Percentiles rank a stretch among this genome's conserved stretches.
phyloP scores from a whole-genome alignment of 2,113 vertebrate species.

The Struthio camelus region DNA sequence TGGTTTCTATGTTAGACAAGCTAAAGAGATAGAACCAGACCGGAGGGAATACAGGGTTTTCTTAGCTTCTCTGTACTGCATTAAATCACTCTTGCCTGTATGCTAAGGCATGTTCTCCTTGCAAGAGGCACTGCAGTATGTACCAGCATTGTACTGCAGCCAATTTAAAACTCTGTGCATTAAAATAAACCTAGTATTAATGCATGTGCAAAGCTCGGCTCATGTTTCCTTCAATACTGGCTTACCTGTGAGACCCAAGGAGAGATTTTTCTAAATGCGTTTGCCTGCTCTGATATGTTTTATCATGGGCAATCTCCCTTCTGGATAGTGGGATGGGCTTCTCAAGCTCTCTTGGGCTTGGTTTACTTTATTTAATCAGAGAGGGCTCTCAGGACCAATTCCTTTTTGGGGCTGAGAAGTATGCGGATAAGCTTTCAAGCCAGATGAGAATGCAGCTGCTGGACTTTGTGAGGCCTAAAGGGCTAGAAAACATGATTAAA shows the following conservation, averaged over 20 bases:
- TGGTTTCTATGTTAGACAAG: constrained; percentile 31
- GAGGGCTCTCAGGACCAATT: not conserved
- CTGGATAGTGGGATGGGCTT: not conserved
- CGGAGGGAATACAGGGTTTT: constrained; percentile 19
- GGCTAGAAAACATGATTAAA: constrained; percentile 60
- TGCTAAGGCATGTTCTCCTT: constrained; percentile 2
- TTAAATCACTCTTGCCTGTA: not conserved
- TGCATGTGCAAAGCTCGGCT: not conserved
- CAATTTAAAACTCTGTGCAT: not conserved
- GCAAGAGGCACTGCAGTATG: not conserved
- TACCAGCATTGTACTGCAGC: not conserved
- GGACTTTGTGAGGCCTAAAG: constrained; percentile 49
- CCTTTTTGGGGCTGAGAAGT: constrained; percentile 35
- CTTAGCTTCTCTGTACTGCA: not conserved
- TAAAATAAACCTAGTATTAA: not conserved
- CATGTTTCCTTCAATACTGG: not conserved
- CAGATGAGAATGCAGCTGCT: constrained; percentile 71
- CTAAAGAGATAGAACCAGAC: constrained; percentile 41
- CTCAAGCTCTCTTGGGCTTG: not conserved
- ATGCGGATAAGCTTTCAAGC: constrained; percentile 61
- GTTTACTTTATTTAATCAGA: not conserved
- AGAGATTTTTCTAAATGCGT: not conserved
- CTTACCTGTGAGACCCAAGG: not conserved
- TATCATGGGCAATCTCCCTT: not conserved
- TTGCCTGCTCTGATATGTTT: not conserved